Base-by-base conservation (phyloP, 2,113 vertebrate species). In the Bettongia penicillata region DNA sequence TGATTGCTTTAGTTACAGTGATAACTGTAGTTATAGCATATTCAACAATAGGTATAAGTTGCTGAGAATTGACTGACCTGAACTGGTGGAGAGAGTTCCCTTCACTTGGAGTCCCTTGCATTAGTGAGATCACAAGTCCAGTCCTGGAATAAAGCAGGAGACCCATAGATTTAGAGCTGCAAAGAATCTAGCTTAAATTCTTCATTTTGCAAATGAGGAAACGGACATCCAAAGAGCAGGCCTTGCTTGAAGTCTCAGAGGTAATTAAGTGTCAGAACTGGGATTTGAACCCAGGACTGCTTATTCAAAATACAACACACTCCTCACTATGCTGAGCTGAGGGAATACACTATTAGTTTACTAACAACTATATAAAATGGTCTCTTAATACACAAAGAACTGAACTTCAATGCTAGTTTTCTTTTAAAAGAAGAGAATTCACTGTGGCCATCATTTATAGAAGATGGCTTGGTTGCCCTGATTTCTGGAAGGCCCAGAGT, bases 401-500 rank as follows among this genome's bases (percentile, higher is more conserved):
- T 84, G 7, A 84, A 22, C n/a, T 84, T 84, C n/a, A 43, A 23
- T 22, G 7, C 9, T n/a, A 37, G 19, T 8, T 43, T 84, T 84
- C n/a, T 43, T 91, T 57, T 90, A 84, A 53, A 90, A 89, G 8
- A 19, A 0, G 51, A 93, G 2, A 57, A 0, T 61, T 91, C 0
- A 3, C 1, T 68, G n/a, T 24, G 0, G 3, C 47, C 55, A 52
- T 92, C 37, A 77, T 91, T 94, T 91, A 57, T 94, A 93, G 28
- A 23, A 28, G 50, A 90, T 31, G 51, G 57, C 19, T 43, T 84
- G 68, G 19, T 28, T 77, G 57, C 31, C 37, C 51, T 96, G 23
- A 93, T 97, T 95, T 93, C 25, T 94, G 91, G 95, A 91, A 1
- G 90, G 1, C 2, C 49, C 89, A 47, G 53, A 90, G 93, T 68